Percentiles rank a stretch among this genome's conserved stretches.
phyloP scores from a whole-genome alignment of 2,797 vertebrate species.

The Nyctalus aviator region DNA sequence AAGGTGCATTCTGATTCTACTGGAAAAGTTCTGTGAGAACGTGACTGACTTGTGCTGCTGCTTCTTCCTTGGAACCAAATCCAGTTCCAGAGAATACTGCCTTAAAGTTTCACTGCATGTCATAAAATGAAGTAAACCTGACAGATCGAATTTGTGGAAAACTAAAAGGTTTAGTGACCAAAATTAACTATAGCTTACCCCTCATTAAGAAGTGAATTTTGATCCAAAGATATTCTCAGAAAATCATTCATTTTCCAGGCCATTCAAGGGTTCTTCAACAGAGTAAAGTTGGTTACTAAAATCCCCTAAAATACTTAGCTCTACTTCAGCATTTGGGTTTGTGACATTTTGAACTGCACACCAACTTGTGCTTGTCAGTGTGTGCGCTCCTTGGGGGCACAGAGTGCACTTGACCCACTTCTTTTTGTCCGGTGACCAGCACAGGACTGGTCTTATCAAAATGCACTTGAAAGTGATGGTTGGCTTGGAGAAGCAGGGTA shows the following conservation, averaged over 20 bases:
- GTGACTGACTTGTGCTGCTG: rapidly evolving
- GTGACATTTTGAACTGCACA: rapidly evolving
- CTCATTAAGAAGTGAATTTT: neutral
- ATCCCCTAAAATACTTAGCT: neutral
- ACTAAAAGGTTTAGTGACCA: neutral
- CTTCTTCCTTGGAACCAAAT: neutral
- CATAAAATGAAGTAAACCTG: neutral
- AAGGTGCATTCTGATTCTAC: neutral
- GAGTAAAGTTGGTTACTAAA: neutral
- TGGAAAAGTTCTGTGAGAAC: neutral
- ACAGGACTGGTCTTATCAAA: neutral
- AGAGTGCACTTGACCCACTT: neutral
- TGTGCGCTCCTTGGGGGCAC: neutral
- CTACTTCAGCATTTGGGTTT: neutral
- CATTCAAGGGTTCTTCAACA: neutral
- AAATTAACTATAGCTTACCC: neutral
- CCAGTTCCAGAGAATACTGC: neutral
- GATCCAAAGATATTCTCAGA: neutral
- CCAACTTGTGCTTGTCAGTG: neutral
- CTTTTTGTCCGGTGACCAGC: neutral
- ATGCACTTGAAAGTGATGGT: neutral
- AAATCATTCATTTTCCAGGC: neutral
- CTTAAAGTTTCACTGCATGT: neutral
- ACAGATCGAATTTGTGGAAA: neutral
- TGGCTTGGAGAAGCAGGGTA: too few relatives aligned